Evolutionary conservation across 2,113 vertebrate genomes (phyloP).

Genomic region (Isurus oxyrinchus): DNA sequence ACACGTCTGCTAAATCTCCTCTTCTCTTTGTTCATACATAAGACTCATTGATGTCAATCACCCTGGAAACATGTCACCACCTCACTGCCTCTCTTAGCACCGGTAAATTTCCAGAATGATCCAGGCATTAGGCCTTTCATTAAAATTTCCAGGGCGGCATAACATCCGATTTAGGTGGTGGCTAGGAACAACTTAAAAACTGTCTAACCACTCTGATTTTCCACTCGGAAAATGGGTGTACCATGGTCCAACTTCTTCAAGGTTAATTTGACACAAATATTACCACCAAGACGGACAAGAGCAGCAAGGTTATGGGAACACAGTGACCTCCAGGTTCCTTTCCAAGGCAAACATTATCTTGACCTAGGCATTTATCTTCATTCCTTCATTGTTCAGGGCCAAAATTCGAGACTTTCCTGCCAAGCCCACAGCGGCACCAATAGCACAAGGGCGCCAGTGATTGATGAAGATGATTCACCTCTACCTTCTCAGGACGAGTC

Average conservation of each 20-base stretch:
- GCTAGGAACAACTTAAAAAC: not conserved
- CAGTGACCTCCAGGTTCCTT: not conserved
- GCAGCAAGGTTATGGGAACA: not conserved
- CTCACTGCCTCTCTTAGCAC: not conserved
- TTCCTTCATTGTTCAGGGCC: not conserved
- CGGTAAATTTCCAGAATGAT: not conserved
- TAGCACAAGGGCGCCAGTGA: not conserved
- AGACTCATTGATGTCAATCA: not conserved
- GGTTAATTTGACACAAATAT: not conserved
- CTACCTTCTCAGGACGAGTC: too few relatives aligned
- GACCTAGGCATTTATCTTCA: not conserved
- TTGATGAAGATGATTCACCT: not conserved
- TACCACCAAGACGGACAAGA: not conserved
- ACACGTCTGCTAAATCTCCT: not conserved
- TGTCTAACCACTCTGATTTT: not conserved
- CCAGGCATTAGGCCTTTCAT: not conserved
- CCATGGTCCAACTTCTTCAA: not conserved
- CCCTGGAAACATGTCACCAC: not conserved
- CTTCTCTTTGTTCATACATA: not conserved
- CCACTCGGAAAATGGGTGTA: not conserved
- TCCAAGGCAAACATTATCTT: not conserved
- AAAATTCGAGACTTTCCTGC: not conserved
- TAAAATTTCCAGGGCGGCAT: not conserved
- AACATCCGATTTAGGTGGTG: not conserved
- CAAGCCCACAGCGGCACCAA: not conserved